Conservation (phyloP, 1,140 invertebrate genomes). For the Batillaria attramentaria region DNA sequence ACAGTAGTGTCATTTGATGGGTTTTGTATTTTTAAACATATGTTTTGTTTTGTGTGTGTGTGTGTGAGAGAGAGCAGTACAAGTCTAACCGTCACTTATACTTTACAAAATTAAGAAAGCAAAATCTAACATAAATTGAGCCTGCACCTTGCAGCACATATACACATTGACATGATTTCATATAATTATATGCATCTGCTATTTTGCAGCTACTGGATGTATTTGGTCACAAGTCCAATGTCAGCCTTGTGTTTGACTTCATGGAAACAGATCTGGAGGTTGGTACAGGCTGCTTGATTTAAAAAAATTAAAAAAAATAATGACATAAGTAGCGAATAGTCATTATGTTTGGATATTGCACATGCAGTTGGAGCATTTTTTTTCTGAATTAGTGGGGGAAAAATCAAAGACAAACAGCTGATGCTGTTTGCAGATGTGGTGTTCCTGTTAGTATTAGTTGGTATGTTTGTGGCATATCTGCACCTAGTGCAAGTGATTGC, state of each 20-base stretch:
- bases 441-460: too few species aligned
- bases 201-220: constrained; percentile 84
- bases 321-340: not conserved
- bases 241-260: constrained; percentile 99
- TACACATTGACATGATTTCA: not conserved
- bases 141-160: too few species aligned
- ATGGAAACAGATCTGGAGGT: constrained; percentile 99
- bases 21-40: too few species aligned
- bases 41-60: not conserved
- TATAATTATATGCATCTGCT: not conserved
- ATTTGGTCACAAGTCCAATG: constrained; percentile 97
- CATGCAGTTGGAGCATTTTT: not conserved
- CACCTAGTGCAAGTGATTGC: not conserved
- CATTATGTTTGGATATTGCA: not conserved
- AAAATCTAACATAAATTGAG: too few species aligned
- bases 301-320: not conserved
- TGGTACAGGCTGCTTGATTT: constrained; percentile 1
- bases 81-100: too few species aligned
- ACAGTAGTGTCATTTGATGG: too few species aligned
- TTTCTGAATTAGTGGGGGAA: too few species aligned
- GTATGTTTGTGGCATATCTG: not conserved
- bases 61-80: too few species aligned
- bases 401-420: not conserved
- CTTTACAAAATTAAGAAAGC: too few species aligned
- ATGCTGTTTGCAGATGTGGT: too few species aligned